Conservation (phyloP, 2,888 invertebrate species). For the Malthinus seriepunctatus region DNA sequence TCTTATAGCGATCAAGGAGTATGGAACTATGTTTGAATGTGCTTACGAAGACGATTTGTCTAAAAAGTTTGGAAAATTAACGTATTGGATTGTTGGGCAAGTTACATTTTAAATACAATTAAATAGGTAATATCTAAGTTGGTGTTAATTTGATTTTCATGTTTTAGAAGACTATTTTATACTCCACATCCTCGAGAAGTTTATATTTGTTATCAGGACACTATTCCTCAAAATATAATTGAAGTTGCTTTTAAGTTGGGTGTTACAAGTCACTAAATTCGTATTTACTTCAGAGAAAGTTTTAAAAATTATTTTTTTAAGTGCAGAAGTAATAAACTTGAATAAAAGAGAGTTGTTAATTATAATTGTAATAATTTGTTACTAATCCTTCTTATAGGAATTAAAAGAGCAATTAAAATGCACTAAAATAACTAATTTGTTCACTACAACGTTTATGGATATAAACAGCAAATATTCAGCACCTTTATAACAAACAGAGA, state of each 20-base stretch:
- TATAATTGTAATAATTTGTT: too few species aligned
- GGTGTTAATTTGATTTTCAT: not conserved
- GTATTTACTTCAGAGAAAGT: not conserved
- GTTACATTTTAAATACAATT: conserved; percentile 32
- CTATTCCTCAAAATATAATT: conserved; percentile 83
- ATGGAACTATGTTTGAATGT: conserved; percentile 77
- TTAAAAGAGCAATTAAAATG: too few species aligned
- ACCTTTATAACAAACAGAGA: too few species aligned
- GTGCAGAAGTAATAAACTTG: too few species aligned
- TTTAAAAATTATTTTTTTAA: too few species aligned
- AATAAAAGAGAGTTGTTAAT: too few species aligned
- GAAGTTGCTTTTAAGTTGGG: conserved; percentile 84
- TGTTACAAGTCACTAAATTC: conserved; percentile 50
- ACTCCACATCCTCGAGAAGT: conserved; percentile 78
- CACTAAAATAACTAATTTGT: too few species aligned
- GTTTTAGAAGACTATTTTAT: conserved; percentile 66
- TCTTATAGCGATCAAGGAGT: conserved; percentile 79
- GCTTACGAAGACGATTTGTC: conserved; percentile 53
- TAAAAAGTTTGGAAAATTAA: conserved; percentile 57
- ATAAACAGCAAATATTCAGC: too few species aligned
- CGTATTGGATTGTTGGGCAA: conserved; percentile 83
- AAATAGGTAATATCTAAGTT: not conserved
- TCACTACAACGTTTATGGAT: too few species aligned
- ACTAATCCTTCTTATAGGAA: too few species aligned
- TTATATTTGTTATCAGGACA: conserved; percentile 86